A percentile compares a stretch with the other conserved stretches of the same genome.
Conservation (phyloP, 2,888 invertebrate species). For the Neocrepidodera transversa region DNA sequence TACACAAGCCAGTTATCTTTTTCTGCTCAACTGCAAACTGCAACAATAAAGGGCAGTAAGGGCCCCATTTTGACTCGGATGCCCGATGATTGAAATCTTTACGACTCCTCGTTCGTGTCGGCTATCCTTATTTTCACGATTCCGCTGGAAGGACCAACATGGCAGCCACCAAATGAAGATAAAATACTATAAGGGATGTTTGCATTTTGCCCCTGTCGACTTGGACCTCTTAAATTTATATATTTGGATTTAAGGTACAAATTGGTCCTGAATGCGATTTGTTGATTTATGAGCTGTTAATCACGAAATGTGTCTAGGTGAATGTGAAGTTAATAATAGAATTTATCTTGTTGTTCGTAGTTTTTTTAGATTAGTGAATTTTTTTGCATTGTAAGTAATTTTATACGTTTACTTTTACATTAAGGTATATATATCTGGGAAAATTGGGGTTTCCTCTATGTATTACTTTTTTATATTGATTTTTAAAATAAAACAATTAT, state of each 20-base stretch:
- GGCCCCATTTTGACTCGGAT: constrained; percentile 7
- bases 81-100: constrained; percentile 49
- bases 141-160: constrained; percentile 35
- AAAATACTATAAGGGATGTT: constrained; percentile 46
- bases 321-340: no score
- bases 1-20: constrained; percentile 8
- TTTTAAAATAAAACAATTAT: no score
- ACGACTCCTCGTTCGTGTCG: constrained; percentile 47
- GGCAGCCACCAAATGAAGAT: constrained; percentile 50
- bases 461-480: no score
- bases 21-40: constrained; percentile 15
- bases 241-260: constrained; percentile 47
- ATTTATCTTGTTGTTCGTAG: no score
- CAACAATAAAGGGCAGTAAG: constrained; percentile 19
- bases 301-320: no score
- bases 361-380: no score
- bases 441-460: no score
- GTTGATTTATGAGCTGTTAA: no score
- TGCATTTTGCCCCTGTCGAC: constrained; percentile 31
- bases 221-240: constrained; percentile 51
- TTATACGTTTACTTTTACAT: no score
- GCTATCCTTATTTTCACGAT: constrained; percentile 23
- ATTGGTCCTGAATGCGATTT: no score
- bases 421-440: no score
- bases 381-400: no score